These are phyloP conservation scores for Stomorhina lunata DNA, from an alignment of 2,888 invertebrate species.

Conservation along the genomic window DNA sequence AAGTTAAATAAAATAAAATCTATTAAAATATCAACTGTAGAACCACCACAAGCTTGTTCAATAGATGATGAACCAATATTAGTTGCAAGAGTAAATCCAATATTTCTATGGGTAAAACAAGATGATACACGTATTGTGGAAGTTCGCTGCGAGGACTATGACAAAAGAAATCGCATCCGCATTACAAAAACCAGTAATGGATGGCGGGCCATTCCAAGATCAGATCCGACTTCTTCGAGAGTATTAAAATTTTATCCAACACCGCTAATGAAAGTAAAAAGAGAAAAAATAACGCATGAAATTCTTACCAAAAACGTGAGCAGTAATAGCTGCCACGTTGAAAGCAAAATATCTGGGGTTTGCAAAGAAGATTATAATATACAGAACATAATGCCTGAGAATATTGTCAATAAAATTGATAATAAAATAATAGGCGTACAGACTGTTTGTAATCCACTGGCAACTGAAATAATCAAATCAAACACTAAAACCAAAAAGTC, in stretches of 20 bases:
- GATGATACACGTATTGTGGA: slow-evolving; percentile 89
- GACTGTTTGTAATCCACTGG: slow-evolving; percentile 17
- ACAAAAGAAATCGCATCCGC: slow-evolving; percentile 90
- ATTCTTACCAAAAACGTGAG: slow-evolving; percentile 53
- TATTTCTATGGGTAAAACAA: slow-evolving; percentile 92
- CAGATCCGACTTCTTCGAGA: slow-evolving; percentile 81
- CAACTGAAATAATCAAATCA: background rate
- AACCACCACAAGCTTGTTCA: background rate
- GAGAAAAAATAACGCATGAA: slow-evolving; percentile 69
- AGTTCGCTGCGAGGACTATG: slow-evolving; percentile 93
- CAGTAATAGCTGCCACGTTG: background rate
- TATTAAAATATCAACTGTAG: slow-evolving; percentile 1
- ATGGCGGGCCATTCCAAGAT: slow-evolving; percentile 91
- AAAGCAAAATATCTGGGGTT: background rate
- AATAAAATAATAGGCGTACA: slow-evolving; percentile 4
- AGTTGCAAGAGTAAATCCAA: slow-evolving; percentile 83
- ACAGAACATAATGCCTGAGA: background rate
- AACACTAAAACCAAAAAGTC: slow-evolving; percentile 40
- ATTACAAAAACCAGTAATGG: slow-evolving; percentile 90
- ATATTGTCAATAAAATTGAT: background rate
- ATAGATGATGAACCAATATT: background rate
- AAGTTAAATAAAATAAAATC: background rate
- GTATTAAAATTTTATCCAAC: slow-evolving; percentile 78
- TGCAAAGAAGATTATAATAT: background rate
- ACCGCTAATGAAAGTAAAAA: slow-evolving; percentile 78